Conservation (phyloP, 2,797 vertebrate genomes). For the Tenualosa thibaudeaui region DNA sequence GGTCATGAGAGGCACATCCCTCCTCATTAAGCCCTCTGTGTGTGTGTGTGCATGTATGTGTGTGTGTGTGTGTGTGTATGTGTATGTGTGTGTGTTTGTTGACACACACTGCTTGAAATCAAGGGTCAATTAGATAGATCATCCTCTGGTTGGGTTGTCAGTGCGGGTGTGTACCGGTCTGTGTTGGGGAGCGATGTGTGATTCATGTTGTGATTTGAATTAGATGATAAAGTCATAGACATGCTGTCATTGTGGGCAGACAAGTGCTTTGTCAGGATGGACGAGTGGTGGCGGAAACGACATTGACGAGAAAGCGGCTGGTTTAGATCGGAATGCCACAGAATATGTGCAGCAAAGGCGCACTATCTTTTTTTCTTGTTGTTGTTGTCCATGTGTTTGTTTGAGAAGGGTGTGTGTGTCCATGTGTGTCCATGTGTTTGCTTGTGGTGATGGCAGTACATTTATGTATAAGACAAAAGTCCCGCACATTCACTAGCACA, state of each 20-base stretch:
- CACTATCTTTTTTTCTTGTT: not conserved
- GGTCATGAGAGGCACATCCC: constrained; percentile 59
- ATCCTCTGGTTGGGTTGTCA: not conserved
- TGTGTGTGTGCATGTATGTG: constrained; percentile 32
- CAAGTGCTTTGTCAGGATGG: not conserved
- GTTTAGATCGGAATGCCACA: not conserved
- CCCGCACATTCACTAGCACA: constrained; percentile 56
- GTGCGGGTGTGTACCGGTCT: not conserved
- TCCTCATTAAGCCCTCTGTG: constrained; percentile 51
- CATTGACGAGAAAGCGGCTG: not conserved
- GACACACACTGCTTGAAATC: constrained; percentile 9
- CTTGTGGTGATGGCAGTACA: not conserved
- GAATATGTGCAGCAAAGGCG: not conserved
- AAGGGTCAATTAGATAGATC: not conserved
- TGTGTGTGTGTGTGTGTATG: constrained; percentile 27
- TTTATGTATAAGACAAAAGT: not conserved
- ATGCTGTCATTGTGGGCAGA: constrained; percentile 19
- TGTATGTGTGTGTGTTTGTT: constrained; percentile 24
- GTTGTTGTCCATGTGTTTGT: not conserved
- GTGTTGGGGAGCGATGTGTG: not conserved
- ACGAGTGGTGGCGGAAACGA: not conserved
- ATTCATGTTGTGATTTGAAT: constrained; percentile 13
- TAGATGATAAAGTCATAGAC: constrained; percentile 20
- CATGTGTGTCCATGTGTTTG: constrained; percentile 9
- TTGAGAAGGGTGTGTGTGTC: constrained; percentile 23